Evolutionary conservation across 2,888 invertebrate species (phyloP).

Genomic region (Branchellion lobata): DNA sequence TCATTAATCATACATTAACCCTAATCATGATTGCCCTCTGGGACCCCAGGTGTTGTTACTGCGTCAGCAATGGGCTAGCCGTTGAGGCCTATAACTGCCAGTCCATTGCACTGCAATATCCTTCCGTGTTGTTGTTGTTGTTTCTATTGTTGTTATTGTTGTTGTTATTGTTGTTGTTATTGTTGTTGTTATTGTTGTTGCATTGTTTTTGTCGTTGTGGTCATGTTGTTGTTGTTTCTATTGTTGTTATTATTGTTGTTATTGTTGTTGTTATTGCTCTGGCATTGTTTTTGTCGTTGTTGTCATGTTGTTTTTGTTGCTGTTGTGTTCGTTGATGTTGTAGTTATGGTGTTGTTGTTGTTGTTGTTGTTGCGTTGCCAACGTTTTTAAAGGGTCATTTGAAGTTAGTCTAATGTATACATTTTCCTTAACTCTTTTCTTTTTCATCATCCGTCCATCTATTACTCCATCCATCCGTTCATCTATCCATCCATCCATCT

Average conservation of each 20-base stretch:
- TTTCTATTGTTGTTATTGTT: not conserved
- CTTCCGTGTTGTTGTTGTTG: slow-evolving; percentile 53
- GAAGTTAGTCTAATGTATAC: not conserved
- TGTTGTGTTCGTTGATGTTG: no score
- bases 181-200: no score
- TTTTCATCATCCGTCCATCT: no score
- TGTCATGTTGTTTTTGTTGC: no score
- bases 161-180: not conserved
- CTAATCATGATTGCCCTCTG: no score
- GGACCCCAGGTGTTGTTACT: slow-evolving; percentile 65
- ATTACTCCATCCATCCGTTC: no score
- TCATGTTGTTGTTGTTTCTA: not conserved
- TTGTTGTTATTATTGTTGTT: not conserved
- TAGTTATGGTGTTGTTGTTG: no score
- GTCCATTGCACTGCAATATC: slow-evolving; percentile 72
- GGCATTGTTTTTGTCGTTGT: no score
- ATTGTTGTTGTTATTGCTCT: not conserved
- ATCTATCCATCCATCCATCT: no score
- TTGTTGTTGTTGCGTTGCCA: not conserved
- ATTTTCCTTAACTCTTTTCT: not conserved
- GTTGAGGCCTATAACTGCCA: slow-evolving; percentile 76
- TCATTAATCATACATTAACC: no score
- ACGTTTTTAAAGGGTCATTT: no score
- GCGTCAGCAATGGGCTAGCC: slow-evolving; percentile 65
- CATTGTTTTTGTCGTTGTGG: no score